Evolutionary conservation across 2,113 vertebrate species (phyloP), one percentile per base, ranked within the genome.

Genomic region (Galemys pyrenaicus): DNA sequence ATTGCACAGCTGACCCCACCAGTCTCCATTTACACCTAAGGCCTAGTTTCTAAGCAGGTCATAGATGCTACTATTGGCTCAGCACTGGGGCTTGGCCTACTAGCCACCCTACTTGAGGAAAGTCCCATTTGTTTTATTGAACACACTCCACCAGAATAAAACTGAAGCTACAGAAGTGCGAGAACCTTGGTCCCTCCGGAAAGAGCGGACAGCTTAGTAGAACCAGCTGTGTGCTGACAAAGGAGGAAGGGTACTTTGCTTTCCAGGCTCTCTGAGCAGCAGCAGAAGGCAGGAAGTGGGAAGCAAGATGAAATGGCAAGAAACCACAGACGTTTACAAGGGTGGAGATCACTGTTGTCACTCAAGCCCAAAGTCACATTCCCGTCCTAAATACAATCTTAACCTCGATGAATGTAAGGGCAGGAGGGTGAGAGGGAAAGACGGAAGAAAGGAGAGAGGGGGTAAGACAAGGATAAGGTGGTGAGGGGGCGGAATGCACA

Each of bases 261-360:
- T 32, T 19, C 2, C 6, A 37, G 37, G 58, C 37, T 24, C 58
- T 39, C 32, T 22, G 17, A 64, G 92, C 24, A 73, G 58, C 20
- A 68, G 44, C 49, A 65, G 64, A 83, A 91, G 56, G 56, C 82
- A 74, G 82, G 88, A 96, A 88, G 62, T 41, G 28, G 70, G 64
- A 70, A 80, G 39, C 35, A 5, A 79, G 51, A 80, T 12, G 64
- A 17, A 28, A 60, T 39, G n/a, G 74, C 60, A 95, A 95, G 65
- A 58, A 80, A 1, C 0, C 20, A 19, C 73, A 91, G 90, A 78
- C 62, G 92, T 60, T 91, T 58, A n/a, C 8, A 39, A 85, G 44
- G 9, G 41, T 1, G 78, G 74, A 30, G 37, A 3, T 60, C n/a
- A 41, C 49, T 15, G 26, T 28, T 54, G 67, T 77, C 39, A 12